phyloP scores from a whole-genome alignment of 2,888 invertebrate species.

The Hirtodrosophila histrioides region DNA sequence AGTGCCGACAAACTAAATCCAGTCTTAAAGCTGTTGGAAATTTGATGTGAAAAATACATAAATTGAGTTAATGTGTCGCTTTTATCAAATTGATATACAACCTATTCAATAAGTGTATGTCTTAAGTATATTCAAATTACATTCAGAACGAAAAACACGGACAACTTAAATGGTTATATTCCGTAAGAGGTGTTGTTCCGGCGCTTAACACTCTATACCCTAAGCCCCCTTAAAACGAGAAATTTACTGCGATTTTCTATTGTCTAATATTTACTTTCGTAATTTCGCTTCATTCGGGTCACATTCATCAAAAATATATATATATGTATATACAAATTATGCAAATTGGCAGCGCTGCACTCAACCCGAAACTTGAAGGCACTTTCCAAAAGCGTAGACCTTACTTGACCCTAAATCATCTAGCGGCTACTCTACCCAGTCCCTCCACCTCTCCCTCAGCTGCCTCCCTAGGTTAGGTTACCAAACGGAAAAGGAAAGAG shows the following conservation, averaged over 20 bases:
- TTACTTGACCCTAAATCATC: slow-evolving; percentile 72
- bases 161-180: not conserved
- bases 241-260: slow-evolving; percentile 25
- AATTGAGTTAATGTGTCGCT: too few relatives aligned
- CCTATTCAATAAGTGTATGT: too few relatives aligned
- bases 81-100: too few relatives aligned
- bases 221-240: slow-evolving; percentile 6
- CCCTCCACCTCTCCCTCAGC: not conserved
- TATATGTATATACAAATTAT: slow-evolving; percentile 64
- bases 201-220: slow-evolving; percentile 30
- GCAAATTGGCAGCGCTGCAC: slow-evolving; percentile 60
- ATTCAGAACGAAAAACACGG: not conserved
- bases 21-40: too few relatives aligned
- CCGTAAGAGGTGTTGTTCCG: slow-evolving; percentile 33
- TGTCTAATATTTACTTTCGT: slow-evolving; percentile 52
- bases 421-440: slow-evolving; percentile 17
- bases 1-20: too few relatives aligned
- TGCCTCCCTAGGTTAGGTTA: slow-evolving; percentile 1
- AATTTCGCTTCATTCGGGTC: slow-evolving; percentile 23
- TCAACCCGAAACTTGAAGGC: slow-evolving; percentile 51
- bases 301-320: slow-evolving; percentile 59
- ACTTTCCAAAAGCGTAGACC: slow-evolving; percentile 63
- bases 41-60: too few relatives aligned
- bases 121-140: not conserved
- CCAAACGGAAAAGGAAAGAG: slow-evolving; percentile 57